Conservation (phyloP, 2,797 vertebrate species). For the Myotis vivesi region DNA sequence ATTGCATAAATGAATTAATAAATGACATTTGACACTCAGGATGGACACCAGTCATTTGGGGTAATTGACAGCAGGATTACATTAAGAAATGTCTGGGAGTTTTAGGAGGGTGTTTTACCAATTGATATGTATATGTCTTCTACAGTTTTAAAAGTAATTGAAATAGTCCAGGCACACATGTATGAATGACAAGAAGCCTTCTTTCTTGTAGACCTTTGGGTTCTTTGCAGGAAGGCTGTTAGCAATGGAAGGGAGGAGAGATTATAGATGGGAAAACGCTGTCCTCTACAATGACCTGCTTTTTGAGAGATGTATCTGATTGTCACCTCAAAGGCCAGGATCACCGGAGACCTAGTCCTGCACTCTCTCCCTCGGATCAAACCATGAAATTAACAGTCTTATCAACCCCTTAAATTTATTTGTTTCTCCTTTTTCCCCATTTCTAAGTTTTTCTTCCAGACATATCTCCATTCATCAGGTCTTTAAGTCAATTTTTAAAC, state of each 20-base stretch:
- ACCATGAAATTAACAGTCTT: background rate
- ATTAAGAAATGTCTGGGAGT: no score
- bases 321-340: background rate
- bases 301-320: background rate
- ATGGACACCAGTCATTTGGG: background rate
- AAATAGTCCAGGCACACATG: background rate
- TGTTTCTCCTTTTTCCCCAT: accelerated
- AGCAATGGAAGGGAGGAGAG: background rate
- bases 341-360: background rate
- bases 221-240: background rate
- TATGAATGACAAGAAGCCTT: background rate
- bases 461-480: background rate
- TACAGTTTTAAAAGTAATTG: background rate
- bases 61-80: background rate
- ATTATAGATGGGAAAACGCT: background rate
- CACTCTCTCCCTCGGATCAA: background rate
- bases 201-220: background rate
- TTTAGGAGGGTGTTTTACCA: background rate
- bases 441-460: background rate
- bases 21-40: background rate
- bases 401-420: background rate
- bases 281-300: background rate
- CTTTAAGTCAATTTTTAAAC: background rate
- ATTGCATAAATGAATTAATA: background rate
- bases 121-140: background rate